Percentiles rank a stretch among this genome's conserved stretches.
These are phyloP conservation scores for Lepus townsendii DNA, from an alignment of 2,797 vertebrate species.

Conservation along the genomic window DNA sequence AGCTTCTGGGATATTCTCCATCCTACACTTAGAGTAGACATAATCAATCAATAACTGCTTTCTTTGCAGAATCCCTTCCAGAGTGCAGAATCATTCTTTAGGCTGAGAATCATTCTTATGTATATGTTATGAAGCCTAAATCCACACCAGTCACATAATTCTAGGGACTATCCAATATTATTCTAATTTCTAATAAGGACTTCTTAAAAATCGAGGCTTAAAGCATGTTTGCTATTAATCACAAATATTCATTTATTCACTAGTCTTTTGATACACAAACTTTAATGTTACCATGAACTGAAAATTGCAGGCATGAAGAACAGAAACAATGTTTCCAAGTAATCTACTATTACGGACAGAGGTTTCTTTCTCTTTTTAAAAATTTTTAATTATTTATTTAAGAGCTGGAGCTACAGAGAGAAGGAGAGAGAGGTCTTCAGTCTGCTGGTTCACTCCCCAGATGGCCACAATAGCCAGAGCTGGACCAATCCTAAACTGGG, in stretches of 20 bases:
- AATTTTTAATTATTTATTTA: too few species aligned
- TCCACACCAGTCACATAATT: background rate
- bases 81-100: background rate
- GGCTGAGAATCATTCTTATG: background rate
- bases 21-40: background rate
- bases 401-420: too few species aligned
- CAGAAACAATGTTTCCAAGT: background rate
- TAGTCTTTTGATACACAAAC: constrained; percentile 5
- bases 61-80: background rate
- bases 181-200: constrained; percentile 10
- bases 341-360: background rate
- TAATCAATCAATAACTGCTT: background rate
- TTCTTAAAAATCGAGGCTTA: background rate
- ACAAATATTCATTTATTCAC: background rate
- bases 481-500: too few species aligned
- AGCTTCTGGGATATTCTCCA: background rate
- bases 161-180: background rate
- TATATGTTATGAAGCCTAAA: background rate
- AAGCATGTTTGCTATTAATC: background rate
- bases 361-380: background rate
- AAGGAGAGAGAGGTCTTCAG: too few species aligned
- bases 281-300: background rate
- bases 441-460: too few species aligned
- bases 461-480: too few species aligned
- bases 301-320: background rate